Percentiles rank a stretch among this genome's conserved stretches.
These are phyloP conservation scores for Heloderma charlesbogerti DNA, from an alignment of 2,113 vertebrate species.

Conservation along the genomic window DNA sequence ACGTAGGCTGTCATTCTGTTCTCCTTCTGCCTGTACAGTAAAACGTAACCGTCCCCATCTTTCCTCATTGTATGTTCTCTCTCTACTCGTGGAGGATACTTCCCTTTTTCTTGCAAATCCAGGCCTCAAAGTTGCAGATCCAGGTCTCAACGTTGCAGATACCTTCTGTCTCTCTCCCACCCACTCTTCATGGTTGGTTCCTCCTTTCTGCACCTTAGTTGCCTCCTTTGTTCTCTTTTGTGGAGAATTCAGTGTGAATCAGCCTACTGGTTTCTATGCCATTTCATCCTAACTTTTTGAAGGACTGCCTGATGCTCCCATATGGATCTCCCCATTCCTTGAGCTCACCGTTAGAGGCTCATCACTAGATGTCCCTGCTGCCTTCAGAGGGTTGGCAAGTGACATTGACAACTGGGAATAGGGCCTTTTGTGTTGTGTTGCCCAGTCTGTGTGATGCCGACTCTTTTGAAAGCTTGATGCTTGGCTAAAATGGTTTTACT, in stretches of 20 bases:
- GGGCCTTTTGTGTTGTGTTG: background rate
- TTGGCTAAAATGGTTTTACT: background rate
- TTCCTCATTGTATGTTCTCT: background rate
- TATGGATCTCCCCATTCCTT: background rate
- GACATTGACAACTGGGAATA: no score
- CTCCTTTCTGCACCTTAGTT: background rate
- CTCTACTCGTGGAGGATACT: background rate
- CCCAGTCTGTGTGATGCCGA: background rate
- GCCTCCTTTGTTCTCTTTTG: background rate
- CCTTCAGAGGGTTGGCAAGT: background rate
- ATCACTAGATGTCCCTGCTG: background rate
- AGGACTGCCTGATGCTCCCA: background rate
- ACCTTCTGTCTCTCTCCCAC: no score
- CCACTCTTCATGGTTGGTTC: background rate
- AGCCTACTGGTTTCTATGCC: background rate
- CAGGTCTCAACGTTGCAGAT: background rate
- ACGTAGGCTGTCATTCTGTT: background rate
- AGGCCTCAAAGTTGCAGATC: background rate
- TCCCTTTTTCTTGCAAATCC: background rate
- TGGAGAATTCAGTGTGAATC: background rate
- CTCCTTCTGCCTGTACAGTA: background rate
- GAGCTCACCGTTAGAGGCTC: background rate
- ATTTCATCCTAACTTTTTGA: no score
- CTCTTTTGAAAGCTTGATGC: background rate
- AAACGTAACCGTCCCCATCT: no score